These are phyloP conservation scores for Redunca redunca DNA, from an alignment of 2,113 vertebrate genomes.

Conservation along the genomic window DNA sequence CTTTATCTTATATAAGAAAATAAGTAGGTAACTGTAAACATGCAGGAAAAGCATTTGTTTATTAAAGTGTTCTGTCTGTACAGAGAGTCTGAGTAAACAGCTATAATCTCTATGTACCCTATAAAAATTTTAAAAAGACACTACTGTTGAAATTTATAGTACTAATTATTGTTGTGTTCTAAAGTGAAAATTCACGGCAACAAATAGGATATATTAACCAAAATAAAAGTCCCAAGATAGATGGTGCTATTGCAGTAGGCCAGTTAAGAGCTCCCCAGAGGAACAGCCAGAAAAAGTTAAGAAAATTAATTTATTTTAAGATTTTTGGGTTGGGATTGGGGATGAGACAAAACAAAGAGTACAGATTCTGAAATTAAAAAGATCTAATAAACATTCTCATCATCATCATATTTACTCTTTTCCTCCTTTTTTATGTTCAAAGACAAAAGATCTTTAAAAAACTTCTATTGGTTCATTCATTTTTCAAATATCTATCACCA, in stretches of 20 bases:
- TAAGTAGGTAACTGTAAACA: neutral
- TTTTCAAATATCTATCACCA: neutral
- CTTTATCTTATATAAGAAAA: slow-evolving; percentile 25
- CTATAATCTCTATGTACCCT: neutral
- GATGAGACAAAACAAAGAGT: neutral
- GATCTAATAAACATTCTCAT: neutral
- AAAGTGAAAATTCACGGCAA: neutral
- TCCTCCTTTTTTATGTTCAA: neutral
- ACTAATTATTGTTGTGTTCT: slow-evolving; percentile 45
- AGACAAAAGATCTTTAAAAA: neutral
- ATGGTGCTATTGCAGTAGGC: neutral
- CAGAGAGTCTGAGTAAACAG: neutral
- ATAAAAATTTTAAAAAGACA: neutral
- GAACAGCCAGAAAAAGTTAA: neutral
- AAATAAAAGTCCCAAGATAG: slow-evolving; percentile 14
- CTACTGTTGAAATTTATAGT: slow-evolving; percentile 37
- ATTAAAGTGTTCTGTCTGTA: neutral
- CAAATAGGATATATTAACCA: neutral
- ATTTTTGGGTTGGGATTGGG: neutral
- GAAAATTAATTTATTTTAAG: slow-evolving; percentile 5
- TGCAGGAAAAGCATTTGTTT: neutral
- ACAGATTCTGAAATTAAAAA: neutral
- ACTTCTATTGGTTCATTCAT: neutral
- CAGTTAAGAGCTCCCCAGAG: slow-evolving; percentile 12
- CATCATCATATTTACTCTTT: neutral